Percentiles rank a stretch among this genome's conserved stretches.
Conservation (phyloP, 1,140 invertebrate species). For the Halotydeus destructor region DNA sequence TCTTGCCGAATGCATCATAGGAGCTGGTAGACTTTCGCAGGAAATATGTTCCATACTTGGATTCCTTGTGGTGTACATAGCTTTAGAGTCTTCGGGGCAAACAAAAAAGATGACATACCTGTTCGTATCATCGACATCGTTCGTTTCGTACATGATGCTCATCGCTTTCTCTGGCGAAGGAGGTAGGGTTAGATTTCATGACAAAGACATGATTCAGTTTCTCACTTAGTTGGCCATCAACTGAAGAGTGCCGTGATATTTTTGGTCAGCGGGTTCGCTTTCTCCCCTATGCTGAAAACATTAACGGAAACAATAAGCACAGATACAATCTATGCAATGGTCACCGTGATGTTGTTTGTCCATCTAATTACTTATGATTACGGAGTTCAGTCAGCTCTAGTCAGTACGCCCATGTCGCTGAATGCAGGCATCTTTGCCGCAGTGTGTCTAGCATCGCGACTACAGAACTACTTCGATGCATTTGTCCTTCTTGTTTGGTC, state of each 20-base stretch:
- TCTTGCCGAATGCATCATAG: slow-evolving; percentile 40
- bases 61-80: slow-evolving; percentile 49
- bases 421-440: slow-evolving; percentile 81
- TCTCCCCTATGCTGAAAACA: slow-evolving; percentile 78
- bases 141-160: slow-evolving; percentile 8
- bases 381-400: slow-evolving; percentile 46
- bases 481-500: slow-evolving; percentile 68
- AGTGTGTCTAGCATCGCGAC: slow-evolving; percentile 73
- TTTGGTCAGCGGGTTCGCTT: slow-evolving; percentile 53
- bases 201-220: not conserved
- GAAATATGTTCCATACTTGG: slow-evolving; percentile 49
- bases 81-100: slow-evolving; percentile 42
- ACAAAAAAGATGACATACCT: slow-evolving; percentile 34
- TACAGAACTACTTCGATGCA: slow-evolving; percentile 57
- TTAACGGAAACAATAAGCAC: slow-evolving; percentile 86
- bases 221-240: slow-evolving; percentile 16
- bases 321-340: slow-evolving; percentile 83
- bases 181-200: slow-evolving; percentile 2
- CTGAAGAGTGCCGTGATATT: slow-evolving; percentile 36
- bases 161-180: slow-evolving; percentile 12
- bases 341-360: slow-evolving; percentile 59
- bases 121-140: slow-evolving; percentile 31
- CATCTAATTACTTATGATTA: slow-evolving; percentile 85
- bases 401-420: slow-evolving; percentile 46
- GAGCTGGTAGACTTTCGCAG: slow-evolving; percentile 45